Base-by-base conservation (phyloP, 2,113 vertebrate genomes). In the Puma concolor region DNA sequence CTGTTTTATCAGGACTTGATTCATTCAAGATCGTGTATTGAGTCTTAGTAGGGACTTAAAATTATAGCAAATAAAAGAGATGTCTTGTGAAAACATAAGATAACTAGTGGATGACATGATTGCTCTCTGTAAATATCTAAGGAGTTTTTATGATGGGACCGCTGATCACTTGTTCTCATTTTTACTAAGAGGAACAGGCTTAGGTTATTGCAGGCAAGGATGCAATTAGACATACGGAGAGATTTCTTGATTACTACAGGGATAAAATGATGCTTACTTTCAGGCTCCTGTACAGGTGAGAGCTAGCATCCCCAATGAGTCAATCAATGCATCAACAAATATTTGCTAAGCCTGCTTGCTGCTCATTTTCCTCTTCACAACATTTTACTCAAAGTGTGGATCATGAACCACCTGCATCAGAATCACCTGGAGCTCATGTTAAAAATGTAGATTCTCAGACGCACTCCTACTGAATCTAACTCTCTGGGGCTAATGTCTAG, bases 271-370 rank as follows among this genome's bases (percentile, higher is more conserved):
- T 88, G 77, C 81, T 82, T 88, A 77, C 60, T 0, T 96, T 91
- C 72, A 82, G 36, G 48, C 66, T 97, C 85, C 76, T 96, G 52
- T 96, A 83, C 96, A 97, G 93, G 94, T 97, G 93, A 97, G 60
- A 97, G 71, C 80, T 69, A 12, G 66, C 41, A n/a, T 95, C 97
- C 94, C 97, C 38, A 2, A 44, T 74, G 96, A 96, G 93, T 91
- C 95, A 97, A 95, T 97, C 97, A 98, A 82, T 82, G 95, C 94
- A 93, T 88, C 95, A 95, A 96, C 91, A 97, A 95, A 97, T 95
- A 97, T 97, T 94, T 97, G 71, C 81, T 94, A 94, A 96, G 74
- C 91, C 85, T 74, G 71, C 71, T 85, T 85, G 85, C 91, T 94
- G 95, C 93, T 95, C 84, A 74, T 97, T 97, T 97, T 95, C 66